Conservation (phyloP, 1,140 invertebrate genomes). For the Papilio polytes region DNA sequence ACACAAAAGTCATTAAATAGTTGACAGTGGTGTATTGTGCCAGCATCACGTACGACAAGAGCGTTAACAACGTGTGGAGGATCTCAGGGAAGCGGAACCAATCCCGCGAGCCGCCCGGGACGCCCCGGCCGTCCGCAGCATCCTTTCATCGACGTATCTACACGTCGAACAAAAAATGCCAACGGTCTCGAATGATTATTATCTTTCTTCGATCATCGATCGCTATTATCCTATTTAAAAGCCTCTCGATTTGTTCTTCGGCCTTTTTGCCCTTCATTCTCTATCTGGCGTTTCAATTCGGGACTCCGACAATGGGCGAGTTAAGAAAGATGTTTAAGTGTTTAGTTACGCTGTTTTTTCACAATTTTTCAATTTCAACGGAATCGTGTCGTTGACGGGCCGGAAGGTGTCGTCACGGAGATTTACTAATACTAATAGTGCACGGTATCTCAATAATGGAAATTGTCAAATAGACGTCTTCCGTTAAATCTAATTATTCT, state of each 20-base stretch:
- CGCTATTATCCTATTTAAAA: constrained; percentile 83
- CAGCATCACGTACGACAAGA: constrained; percentile 74
- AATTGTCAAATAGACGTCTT: constrained; percentile 44
- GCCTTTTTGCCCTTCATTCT: constrained; percentile 69
- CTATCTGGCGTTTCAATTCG: constrained; percentile 75
- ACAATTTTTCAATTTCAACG: constrained; percentile 81
- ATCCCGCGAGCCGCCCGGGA: constrained; percentile 72
- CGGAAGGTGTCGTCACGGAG: constrained; percentile 81
- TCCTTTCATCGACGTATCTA: constrained; percentile 68
- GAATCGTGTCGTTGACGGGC: constrained; percentile 74
- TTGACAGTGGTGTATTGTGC: constrained; percentile 64
- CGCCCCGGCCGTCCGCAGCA: constrained; percentile 60
- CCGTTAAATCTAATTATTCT: not conserved
- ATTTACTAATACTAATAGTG: constrained; percentile 72
- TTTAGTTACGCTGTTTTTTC: constrained; percentile 83
- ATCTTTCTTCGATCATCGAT: constrained; percentile 82
- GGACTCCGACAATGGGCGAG: constrained; percentile 73
- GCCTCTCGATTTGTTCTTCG: constrained; percentile 80
- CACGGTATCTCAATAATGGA: constrained; percentile 51
- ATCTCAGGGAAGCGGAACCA: constrained; percentile 79
- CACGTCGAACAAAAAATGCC: constrained; percentile 68
- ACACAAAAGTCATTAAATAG: constrained; percentile 72
- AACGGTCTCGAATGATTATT: constrained; percentile 78
- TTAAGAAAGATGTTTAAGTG: constrained; percentile 83
- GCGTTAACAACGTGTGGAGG: constrained; percentile 79